A percentile compares a stretch with the other conserved stretches of the same genome.
Evolutionary conservation across 2,888 invertebrate genomes (phyloP).

Genomic region (Heterodera filipjevi): DNA sequence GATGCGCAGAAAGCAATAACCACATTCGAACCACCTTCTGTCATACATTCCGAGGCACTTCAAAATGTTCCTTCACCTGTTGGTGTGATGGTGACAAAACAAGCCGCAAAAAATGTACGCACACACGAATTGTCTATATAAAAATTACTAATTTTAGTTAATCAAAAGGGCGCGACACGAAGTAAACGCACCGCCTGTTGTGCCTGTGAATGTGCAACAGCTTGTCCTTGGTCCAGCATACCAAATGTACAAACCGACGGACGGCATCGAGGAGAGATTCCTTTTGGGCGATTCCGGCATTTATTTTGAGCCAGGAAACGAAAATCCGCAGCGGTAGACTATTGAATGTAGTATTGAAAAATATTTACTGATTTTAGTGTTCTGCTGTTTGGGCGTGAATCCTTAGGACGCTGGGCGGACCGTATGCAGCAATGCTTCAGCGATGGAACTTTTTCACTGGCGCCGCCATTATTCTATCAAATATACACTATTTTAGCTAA

Average conservation of each 20-base stretch:
- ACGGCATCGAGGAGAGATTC: slow-evolving; percentile 17
- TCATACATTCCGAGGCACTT: too few species aligned
- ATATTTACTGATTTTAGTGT: not conserved
- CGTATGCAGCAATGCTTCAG: slow-evolving; percentile 20
- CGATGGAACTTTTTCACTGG: slow-evolving; percentile 23
- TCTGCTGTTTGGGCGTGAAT: not conserved
- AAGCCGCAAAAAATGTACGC: slow-evolving; percentile 10
- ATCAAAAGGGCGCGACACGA: slow-evolving; percentile 14
- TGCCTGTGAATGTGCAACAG: slow-evolving; percentile 10
- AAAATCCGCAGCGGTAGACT: too few species aligned
- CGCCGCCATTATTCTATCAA: slow-evolving; percentile 24
- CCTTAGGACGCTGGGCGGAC: slow-evolving; percentile 12
- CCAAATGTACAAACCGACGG: not conserved
- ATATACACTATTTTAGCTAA: slow-evolving; percentile 12
- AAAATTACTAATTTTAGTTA: not conserved
- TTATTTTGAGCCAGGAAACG: not conserved
- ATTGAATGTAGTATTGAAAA: not conserved
- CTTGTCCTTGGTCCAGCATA: slow-evolving; percentile 20
- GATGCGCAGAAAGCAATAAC: too few species aligned
- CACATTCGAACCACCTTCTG: too few species aligned
- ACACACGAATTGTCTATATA: too few species aligned
- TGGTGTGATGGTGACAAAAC: not conserved
- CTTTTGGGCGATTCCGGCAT: slow-evolving; percentile 29
- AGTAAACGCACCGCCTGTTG: slow-evolving; percentile 3
- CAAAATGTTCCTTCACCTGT: too few species aligned